phyloP scores from a whole-genome alignment of 37 sponge, comb jelly and placozoan species.

The Agelas oroides region DNA sequence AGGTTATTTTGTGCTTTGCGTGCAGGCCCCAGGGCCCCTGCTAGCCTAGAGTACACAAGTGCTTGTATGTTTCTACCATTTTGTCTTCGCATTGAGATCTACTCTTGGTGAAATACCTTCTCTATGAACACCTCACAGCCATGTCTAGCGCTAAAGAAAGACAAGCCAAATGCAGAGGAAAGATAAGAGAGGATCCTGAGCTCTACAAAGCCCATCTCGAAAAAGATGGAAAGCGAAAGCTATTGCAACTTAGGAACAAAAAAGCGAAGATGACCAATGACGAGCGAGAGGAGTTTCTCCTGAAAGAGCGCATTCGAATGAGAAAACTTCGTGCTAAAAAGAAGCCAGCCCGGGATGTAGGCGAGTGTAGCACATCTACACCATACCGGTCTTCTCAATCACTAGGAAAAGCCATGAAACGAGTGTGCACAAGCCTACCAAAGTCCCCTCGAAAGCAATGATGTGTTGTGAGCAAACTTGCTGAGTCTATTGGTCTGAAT shows the following conservation, averaged over 20 bases:
- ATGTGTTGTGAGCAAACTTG: slow-evolving; percentile 18
- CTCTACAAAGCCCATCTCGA: slow-evolving; percentile 21
- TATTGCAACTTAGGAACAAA: not conserved
- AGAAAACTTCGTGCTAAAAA: slow-evolving; percentile 13
- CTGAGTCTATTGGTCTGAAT: slow-evolving; percentile 16
- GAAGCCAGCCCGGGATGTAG: not conserved
- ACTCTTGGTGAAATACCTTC: no score
- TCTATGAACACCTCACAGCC: no score
- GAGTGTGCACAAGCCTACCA: slow-evolving; percentile 10
- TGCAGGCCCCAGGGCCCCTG: no score
- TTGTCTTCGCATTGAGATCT: no score
- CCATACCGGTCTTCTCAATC: slow-evolving; percentile 16
- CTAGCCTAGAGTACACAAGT: no score
- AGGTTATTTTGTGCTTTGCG: no score
- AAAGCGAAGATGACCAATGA: not conserved
- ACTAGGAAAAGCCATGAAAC: slow-evolving; percentile 12
- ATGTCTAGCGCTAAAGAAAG: slow-evolving; percentile 15
- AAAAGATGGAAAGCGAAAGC: slow-evolving; percentile 10
- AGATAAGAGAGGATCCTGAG: slow-evolving; percentile 12
- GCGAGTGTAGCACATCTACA: not conserved
- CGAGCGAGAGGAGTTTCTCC: slow-evolving; percentile 10
- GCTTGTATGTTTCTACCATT: no score
- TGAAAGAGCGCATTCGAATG: slow-evolving; percentile 7
- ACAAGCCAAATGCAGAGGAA: slow-evolving; percentile 18
- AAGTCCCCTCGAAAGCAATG: slow-evolving; percentile 18